A percentile compares a stretch with the other conserved stretches of the same genome.
Evolutionary conservation across 1,140 invertebrate species (phyloP).

Genomic region (Macrobrachium nipponense): DNA sequence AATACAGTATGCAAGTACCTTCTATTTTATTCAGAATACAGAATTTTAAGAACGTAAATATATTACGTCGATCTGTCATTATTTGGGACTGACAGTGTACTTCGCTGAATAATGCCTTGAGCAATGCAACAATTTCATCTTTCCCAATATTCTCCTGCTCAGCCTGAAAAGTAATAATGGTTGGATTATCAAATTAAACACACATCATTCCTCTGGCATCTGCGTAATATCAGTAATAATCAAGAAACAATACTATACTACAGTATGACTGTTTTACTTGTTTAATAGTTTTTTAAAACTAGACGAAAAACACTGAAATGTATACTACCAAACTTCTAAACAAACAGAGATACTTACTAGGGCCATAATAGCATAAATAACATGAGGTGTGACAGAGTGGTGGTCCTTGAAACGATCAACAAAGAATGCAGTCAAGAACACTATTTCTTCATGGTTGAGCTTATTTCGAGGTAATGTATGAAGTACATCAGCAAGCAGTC

Average conservation of each 20-base stretch:
- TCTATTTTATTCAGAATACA: constrained; percentile 41
- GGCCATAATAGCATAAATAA: constrained; percentile 77
- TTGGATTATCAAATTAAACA: neutral
- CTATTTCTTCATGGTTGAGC: constrained; percentile 75
- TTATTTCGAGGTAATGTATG: constrained; percentile 73
- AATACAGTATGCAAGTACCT: constrained; percentile 22
- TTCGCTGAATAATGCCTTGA: constrained; percentile 75
- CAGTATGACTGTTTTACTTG: neutral
- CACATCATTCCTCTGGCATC: neutral
- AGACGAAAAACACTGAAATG: neutral
- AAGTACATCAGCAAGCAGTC: constrained; percentile 76
- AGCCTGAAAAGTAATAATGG: constrained; percentile 10
- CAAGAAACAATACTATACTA: neutral
- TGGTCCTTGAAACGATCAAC: constrained; percentile 83
- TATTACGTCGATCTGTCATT: constrained; percentile 76
- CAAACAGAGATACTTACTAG: constrained; percentile 70
- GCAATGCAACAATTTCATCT: constrained; percentile 40
- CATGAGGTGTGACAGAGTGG: constrained; percentile 80
- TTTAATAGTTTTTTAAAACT: neutral
- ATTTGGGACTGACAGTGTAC: constrained; percentile 82
- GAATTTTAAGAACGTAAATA: constrained; percentile 68
- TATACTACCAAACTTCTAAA: constrained; percentile 15
- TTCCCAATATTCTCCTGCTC: constrained; percentile 50
- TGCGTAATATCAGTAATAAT: neutral
- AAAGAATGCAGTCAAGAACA: constrained; percentile 80